Evolutionary conservation across 1,140 invertebrate species (phyloP).

Genomic region (Euwallacea similis): DNA sequence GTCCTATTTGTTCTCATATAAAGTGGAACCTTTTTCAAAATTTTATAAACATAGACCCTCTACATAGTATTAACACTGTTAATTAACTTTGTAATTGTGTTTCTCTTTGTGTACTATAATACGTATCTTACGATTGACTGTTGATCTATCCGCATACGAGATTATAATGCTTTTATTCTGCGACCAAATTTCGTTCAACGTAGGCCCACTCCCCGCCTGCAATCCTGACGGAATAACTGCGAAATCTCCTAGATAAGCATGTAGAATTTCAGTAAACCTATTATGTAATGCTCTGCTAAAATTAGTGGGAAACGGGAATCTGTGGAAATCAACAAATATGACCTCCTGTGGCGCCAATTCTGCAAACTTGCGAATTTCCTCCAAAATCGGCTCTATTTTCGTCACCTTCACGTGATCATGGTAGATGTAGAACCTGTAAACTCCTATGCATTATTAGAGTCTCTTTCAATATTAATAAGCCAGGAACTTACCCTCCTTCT

Average conservation of each 20-base stretch:
- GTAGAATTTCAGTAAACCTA: conserved; percentile 62
- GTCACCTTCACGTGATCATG: conserved; percentile 69
- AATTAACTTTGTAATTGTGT: too few relatives aligned
- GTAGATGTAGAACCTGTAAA: conserved; percentile 68
- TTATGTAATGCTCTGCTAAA: conserved; percentile 59
- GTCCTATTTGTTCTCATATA: too few relatives aligned
- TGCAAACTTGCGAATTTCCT: conserved; percentile 66
- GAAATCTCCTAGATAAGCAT: conserved; percentile 62
- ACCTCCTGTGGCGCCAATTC: conserved; percentile 65
- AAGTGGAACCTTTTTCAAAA: too few relatives aligned
- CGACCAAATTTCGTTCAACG: conserved; percentile 65
- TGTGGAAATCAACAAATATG: conserved; percentile 70
- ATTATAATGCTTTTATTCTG: conserved; percentile 65
- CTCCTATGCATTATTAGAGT: too few relatives aligned
- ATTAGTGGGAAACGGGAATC: conserved; percentile 71
- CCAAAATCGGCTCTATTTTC: conserved; percentile 64
- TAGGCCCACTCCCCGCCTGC: conserved; percentile 58
- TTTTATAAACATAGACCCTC: too few relatives aligned
- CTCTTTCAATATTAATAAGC: not conserved
- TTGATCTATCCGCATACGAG: conserved; percentile 58
- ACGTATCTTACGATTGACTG: conserved; percentile 39
- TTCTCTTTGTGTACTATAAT: too few relatives aligned
- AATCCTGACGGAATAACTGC: conserved; percentile 57
- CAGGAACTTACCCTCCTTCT: conserved; percentile 42
- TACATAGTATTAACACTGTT: too few relatives aligned